These are phyloP conservation scores for Myotis vivesi DNA, from an alignment of 2,797 vertebrate species.

Conservation along the genomic window DNA sequence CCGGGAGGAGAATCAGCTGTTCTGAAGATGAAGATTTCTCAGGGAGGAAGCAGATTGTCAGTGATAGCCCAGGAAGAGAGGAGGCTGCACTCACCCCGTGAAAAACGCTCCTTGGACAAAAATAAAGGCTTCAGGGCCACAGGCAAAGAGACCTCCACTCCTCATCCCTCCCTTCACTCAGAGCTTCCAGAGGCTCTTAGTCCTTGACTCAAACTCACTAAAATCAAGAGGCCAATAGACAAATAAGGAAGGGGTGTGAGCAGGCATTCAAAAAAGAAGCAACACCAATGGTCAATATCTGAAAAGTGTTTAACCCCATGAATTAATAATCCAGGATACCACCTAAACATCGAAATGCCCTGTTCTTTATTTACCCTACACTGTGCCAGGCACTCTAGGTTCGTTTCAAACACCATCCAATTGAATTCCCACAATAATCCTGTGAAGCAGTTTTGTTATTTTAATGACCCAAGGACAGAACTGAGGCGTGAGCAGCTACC, in stretches of 20 bases:
- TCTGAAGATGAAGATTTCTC: neutral
- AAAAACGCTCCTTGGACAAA: neutral
- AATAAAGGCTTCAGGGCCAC: neutral
- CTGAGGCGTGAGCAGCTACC: neutral
- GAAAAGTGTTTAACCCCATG: neutral
- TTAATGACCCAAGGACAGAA: neutral
- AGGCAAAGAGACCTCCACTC: neutral
- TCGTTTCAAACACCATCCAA: neutral
- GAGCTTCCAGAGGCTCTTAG: neutral
- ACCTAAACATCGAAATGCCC: neutral
- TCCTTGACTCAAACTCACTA: neutral
- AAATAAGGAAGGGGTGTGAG: neutral
- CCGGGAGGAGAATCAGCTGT: neutral
- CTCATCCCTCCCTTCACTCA: neutral
- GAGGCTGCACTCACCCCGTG: neutral
- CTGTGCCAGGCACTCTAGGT: neutral
- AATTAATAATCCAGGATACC: neutral
- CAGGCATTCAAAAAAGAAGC: conserved; percentile 1
- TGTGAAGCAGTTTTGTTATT: neutral
- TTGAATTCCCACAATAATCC: neutral
- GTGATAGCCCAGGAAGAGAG: neutral
- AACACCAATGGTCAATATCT: neutral
- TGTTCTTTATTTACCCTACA: neutral
- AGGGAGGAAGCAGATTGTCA: neutral
- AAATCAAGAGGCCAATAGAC: neutral